Base-by-base conservation (phyloP, 2,888 invertebrate genomes). In the Silvanus unidentatus region DNA sequence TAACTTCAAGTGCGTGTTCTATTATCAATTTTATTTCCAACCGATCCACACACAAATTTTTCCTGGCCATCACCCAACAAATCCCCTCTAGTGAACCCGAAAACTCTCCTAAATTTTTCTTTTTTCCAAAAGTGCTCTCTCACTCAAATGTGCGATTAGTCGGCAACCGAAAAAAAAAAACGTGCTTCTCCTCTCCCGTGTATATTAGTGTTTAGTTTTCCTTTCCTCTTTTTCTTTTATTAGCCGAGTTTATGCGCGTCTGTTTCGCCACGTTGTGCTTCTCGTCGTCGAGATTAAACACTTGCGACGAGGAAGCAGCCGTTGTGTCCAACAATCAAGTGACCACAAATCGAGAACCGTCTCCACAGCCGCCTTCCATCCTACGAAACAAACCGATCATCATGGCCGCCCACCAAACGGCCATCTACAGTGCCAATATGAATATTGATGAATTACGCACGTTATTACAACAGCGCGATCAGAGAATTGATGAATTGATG, bases 121-220 rank as follows among this genome's bases (percentile, higher is more conserved):
- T n/a, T n/a, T n/a, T n/a, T n/a, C n/a, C n/a, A n/a, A n/a, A n/a
- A n/a, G n/a, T n/a, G n/a, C n/a, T n/a, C n/a, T n/a, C n/a, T n/a
- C n/a, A n/a, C n/a, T n/a, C n/a, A n/a, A n/a, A n/a, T n/a, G n/a
- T n/a, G n/a, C n/a, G n/a, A n/a, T n/a, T n/a, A n/a, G n/a, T n/a
- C n/a, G n/a, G n/a, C n/a, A n/a, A n/a, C n/a, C n/a, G n/a, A n/a
- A 37, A 37, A 37, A 13, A 37, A 10, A n/a, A 37, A 13, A 11
- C 16, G 37, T 3, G 4, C 10, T 32, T 11, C n/a, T 12, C 10
- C 12, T 11, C 48, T 78, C 72, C 78, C 81, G 80, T 80, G 81
- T 84, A 82, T 82, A 89, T 89, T 89, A 88, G 88, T 81, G 86
- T 89, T 81, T 89, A 89, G 76, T 88, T 89, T 77, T 88, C 88